Base-by-base conservation (phyloP, 37 sponge, comb jelly and placozoan species). In the Lycopodina hypogea region DNA sequence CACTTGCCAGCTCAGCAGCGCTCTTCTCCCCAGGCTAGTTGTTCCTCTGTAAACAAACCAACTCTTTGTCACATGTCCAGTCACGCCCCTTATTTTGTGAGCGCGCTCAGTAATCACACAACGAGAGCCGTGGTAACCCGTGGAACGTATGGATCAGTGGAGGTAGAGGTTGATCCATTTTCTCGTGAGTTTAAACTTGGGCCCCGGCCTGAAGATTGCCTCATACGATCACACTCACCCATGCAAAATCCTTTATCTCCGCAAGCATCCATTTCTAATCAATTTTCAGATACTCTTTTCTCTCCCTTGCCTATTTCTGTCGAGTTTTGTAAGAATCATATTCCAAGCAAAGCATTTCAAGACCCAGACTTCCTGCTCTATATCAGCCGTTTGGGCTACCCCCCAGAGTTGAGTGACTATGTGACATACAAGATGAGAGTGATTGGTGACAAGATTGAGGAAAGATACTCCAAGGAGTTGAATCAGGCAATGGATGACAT, bases 401-500 rank as follows among this genome's bases (percentile, higher is more conserved):
- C 15, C 0, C 71, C 71, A 21, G 59, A 15, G 0, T 1, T 38
- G 12, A 35, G 38, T 12, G 69, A 68, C 40, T 80, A 80, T 61
- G 57, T 80, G 14, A 48, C 80, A 21, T 80, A 60, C 71, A 52
- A 58, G 61, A 58, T 80, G 42, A 3, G 30, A 45, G 36, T 80
- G 42, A 80, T 80, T 28, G 69, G 80, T 3, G 80, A 80, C 30
- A 15, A 41, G 22, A 70, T 80, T 22, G 80, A 80, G 22, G 1
- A 29, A 3, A 69, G 38, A 39, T 80, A 80, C 56, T 39, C 42
- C 71, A 33, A 59, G 33, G 28, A 80, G 14, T 26, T 80, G 32
- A 70, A 70, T 42, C 70, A 80, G 36, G 80, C 80, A 0, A 28
- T 80, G 45, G 80, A 80, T 29, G 61, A 53, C n/a, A 59, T 80